Base-by-base conservation (phyloP, 2,113 vertebrate genomes). In the Mesocricetus auratus region DNA sequence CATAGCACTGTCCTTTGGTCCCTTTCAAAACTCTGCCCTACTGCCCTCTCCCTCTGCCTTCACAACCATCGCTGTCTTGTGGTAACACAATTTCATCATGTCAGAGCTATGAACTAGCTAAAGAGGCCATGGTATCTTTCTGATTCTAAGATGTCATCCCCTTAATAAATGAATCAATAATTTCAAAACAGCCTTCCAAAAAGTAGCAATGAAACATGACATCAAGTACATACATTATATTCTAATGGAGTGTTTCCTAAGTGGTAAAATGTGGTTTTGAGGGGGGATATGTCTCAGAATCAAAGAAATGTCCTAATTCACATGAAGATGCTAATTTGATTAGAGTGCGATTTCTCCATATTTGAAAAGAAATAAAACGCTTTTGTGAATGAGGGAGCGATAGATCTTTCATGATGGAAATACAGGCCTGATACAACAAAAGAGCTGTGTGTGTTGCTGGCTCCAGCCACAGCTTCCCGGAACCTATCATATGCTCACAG, bases 91-190 rank as follows among this genome's bases (percentile, higher is more conserved):
- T 50, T 90, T 89, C 39, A 78, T 62, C 90, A n/a, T 42, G n/a
- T 95, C 91, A 94, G 94, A 95, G 86, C 56, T n/a, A 89, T 56
- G 94, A 97, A 92, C 73, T 86, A 88, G 77, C 45, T 82, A 26
- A 89, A 78, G 78, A 89, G 71, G 17, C 50, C 68, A 53, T 50
- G 29, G 19, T 90, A 81, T 89, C 66, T 85, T 95, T 75, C 66
- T 90, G 19, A 86, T 86, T 89, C 89, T 95, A 78, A 77, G 60
- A 93, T 69, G 42, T 42, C 74, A 94, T 33, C 66, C n/a, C n/a
- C 87, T 89, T 95, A 91, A 16, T 12, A 85, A 93, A 83, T 56
- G 42, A 79, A 79, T 90, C 83, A 86, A 75, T 74, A 39, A 58
- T 93, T 96, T 93, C 94, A 87, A 86, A 90, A 94, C 39, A 89